These are phyloP conservation scores for Pyrocephalus nanus DNA, from an alignment of 2,797 vertebrate genomes.

Conservation along the genomic window DNA sequence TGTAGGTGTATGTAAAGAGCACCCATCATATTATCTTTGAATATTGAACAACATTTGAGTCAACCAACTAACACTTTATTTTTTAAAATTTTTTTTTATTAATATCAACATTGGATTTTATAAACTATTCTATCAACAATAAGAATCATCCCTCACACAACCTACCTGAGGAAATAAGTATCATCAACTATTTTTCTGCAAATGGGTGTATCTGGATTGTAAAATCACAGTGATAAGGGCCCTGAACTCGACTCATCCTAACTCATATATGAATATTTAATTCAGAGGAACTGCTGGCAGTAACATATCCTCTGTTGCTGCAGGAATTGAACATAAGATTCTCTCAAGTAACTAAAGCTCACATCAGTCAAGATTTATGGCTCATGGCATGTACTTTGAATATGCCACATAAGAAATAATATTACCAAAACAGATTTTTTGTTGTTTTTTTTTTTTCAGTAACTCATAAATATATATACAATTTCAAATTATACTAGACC, in stretches of 20 bases:
- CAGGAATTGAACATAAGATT: neutral
- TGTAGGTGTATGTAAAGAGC: neutral
- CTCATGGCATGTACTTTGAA: neutral
- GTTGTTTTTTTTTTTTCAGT: neutral
- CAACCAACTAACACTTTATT: neutral
- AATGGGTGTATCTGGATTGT: neutral
- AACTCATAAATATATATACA: neutral
- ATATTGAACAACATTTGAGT: neutral
- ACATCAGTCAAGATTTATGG: neutral
- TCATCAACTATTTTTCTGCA: neutral
- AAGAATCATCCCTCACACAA: neutral
- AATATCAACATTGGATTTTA: neutral
- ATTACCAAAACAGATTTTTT: neutral
- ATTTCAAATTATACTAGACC: neutral
- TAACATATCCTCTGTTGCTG: neutral
- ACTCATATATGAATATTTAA: neutral
- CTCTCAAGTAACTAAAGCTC: neutral
- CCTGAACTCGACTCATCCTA: neutral
- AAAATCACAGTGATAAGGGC: neutral
- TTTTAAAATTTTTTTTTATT: neutral
- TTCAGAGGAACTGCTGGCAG: neutral
- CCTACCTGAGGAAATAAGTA: neutral
- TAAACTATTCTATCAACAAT: neutral
- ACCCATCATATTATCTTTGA: neutral
- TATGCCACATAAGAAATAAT: neutral